Base-by-base conservation (phyloP, 2,797 vertebrate genomes). In the Pangasius macronema region DNA sequence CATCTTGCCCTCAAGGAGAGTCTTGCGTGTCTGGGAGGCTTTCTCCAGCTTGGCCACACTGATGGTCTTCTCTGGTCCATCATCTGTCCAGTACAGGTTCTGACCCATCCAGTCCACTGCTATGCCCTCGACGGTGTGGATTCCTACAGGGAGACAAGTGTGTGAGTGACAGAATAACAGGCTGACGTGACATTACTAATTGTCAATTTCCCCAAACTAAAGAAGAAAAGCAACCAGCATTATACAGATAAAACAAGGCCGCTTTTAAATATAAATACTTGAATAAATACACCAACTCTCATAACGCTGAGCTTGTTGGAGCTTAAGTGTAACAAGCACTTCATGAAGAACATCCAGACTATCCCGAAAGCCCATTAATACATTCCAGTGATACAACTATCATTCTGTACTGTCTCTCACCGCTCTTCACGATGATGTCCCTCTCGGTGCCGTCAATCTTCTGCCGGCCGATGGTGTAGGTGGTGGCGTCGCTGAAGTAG, bases 71-170 rank as follows among this genome's bases (percentile, higher is more conserved):
- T 99, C 98, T 73, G 98, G 98, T 9, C 98, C 98, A 0, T 99
- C 98, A 5, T 99, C 98, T 0, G 98, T 99, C 98, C 98, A 99
- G 92, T 99, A 99, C 46, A 99, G 95, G 93, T 99, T 99, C 92
- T 98, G 96, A 67, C 97, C 98, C 97, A 99, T 99, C 98, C 98
- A 99, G 94, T 99, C 98, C 85, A 99, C 98, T 0, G 98, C 98
- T 0, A 99, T 96, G 9, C 98, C 98, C 91, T 99, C 98, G 33
- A 99, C 98, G 0, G 98, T 99, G 94, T 99, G 97, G 92, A 99
- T 98, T 80, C 97, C 98, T 99, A 51, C 46, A 36, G n/a, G 83
- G 4, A 88, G 22, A 22, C 53, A 39, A 9, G 9, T 36, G 53
- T 39, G 20, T 10, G 11, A 30, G 33, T 16, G 13, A 87, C 63